Percentiles rank a stretch among this genome's conserved stretches.
Evolutionary conservation across 2,888 invertebrate genomes (phyloP).

Genomic region (Drosophila colorata): DNA sequence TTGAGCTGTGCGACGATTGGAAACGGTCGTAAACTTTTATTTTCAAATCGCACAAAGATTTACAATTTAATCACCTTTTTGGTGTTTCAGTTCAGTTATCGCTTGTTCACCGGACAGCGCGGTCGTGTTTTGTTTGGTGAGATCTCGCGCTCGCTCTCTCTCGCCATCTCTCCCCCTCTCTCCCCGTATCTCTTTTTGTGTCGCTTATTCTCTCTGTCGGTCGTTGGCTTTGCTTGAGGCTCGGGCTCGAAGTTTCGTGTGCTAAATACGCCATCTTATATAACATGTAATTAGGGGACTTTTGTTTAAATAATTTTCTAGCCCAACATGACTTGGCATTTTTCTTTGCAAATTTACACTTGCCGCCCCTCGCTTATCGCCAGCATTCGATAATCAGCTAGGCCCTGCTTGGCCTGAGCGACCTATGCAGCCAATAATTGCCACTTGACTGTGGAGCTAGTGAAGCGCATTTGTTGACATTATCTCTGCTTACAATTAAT

Average conservation of each 20-base stretch:
- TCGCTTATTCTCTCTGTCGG: slow-evolving; percentile 33
- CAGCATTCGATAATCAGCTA: slow-evolving; percentile 9
- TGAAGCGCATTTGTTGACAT: slow-evolving; percentile 39
- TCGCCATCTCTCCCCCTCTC: slow-evolving; percentile 20
- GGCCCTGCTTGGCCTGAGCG: slow-evolving; percentile 9
- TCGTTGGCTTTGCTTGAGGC: slow-evolving; percentile 52
- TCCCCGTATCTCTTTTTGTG: slow-evolving; percentile 8
- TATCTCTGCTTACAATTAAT: slow-evolving; percentile 39
- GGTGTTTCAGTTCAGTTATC: slow-evolving; percentile 71
- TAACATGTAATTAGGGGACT: slow-evolving; percentile 69
- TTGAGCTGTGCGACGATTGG: slow-evolving; percentile 31
- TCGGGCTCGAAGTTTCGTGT: slow-evolving; percentile 48
- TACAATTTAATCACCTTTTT: slow-evolving; percentile 73
- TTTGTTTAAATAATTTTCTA: slow-evolving; percentile 31
- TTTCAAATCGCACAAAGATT: slow-evolving; percentile 66
- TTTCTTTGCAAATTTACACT: background rate
- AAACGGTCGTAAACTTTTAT: slow-evolving; percentile 60
- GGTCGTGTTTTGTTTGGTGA: slow-evolving; percentile 63
- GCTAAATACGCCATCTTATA: slow-evolving; percentile 68
- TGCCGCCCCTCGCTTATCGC: background rate
- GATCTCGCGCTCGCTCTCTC: slow-evolving; percentile 33
- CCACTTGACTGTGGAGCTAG: slow-evolving; percentile 27
- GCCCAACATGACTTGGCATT: slow-evolving; percentile 55
- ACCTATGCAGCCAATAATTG: slow-evolving; percentile 44
- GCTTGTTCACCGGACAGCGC: slow-evolving; percentile 66